Evolutionary conservation across 2,113 vertebrate genomes (phyloP).

Genomic region (Macrotis lagotis): DNA sequence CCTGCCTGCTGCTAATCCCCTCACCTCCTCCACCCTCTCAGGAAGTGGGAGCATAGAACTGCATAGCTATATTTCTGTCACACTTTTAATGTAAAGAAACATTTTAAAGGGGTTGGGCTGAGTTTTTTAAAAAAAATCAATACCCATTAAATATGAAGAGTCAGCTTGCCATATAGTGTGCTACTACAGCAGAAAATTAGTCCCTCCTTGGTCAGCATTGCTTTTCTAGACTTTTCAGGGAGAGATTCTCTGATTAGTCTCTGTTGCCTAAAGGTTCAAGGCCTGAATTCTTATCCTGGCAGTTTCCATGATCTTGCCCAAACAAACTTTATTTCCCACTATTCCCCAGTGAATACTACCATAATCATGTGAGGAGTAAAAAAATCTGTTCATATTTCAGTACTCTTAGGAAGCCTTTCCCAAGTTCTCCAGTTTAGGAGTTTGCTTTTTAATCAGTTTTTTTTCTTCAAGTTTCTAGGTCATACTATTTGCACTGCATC

Average conservation of each 20-base stretch:
- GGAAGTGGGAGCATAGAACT: conserved; percentile 73
- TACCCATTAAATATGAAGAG: conserved; percentile 66
- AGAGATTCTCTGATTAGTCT: neutral
- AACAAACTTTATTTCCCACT: neutral
- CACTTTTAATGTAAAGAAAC: conserved; percentile 60
- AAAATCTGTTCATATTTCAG: neutral
- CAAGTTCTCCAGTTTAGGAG: neutral
- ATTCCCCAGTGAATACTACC: neutral
- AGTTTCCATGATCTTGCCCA: neutral
- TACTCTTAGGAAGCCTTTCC: neutral
- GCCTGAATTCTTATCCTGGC: neutral
- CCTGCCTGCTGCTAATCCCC: conserved; percentile 79
- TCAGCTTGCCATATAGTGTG: conserved; percentile 39
- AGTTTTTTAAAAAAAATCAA: conserved; percentile 66
- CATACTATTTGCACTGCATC: neutral
- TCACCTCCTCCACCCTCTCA: conserved; percentile 62
- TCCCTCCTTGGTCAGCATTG: neutral
- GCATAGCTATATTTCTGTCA: conserved; percentile 76
- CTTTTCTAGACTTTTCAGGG: neutral
- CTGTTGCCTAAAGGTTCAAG: neutral
- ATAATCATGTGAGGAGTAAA: neutral
- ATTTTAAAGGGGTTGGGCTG: conserved; percentile 69
- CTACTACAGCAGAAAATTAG: neutral
- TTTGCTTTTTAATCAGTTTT: neutral
- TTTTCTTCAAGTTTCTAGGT: neutral